Evolutionary conservation across 2,888 invertebrate genomes (phyloP), one percentile per base, ranked within the genome.

Genomic region (Stenoptilia bipunctidactyla): DNA sequence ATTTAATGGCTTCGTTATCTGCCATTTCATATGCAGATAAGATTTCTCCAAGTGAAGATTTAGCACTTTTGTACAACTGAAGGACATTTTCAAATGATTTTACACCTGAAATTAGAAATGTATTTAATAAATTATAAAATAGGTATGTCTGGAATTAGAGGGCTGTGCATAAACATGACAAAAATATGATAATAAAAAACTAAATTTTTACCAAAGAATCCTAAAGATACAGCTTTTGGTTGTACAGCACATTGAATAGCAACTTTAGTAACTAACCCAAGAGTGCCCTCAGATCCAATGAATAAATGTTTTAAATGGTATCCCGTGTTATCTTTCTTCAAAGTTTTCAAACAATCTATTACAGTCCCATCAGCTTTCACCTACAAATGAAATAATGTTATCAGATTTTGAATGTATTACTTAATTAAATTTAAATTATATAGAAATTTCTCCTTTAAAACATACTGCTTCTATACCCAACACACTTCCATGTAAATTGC

Each of bases 271-370:
- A 99, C 90, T 3, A 99, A 69, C 10, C 99, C 99, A 39, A 99
- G 80, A 0, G 97, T 96, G 36, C 99, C 99, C 80, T 99, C 99
- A 0, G 97, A 96, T 10, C 99, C 99, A 53, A 98, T 94, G 64
- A 99, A 98, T 44, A 98, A 73, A 72, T 99, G 97, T 63, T 97
- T 97, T 53, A 98, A 76, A 64, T 98, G 97, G 65, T 96, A 97
- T 0, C 98, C 98, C 0, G 98, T 98, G 68, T 99, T 99, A 69
- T 99, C 98, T 69, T 99, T 99, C 62, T 96, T 92, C 53, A 98
- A 85, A 0, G 91, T 86, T 42, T 90, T 92, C 64, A 98, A 86
- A 44, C 94, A 90, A 66, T 98, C 92, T 20, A 99, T 68, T 0
- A 98, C 71, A 39, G 92, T 88, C 0, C 97, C 97, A 62, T 93